Conservation (phyloP, 2,888 invertebrate species). For the Cantharis nigra region DNA sequence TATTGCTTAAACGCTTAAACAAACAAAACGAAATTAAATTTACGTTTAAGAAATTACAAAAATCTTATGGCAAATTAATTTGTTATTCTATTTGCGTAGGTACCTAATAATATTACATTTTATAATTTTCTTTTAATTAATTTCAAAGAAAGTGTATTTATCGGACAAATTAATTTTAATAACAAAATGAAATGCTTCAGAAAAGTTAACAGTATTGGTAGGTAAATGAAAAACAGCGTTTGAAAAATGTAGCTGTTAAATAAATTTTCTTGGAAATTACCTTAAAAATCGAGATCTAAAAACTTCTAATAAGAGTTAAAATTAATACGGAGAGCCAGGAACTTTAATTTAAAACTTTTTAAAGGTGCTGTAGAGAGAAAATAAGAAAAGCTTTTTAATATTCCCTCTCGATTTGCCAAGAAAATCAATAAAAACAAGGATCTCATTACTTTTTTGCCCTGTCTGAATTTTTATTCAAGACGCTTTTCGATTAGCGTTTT, state of each 20-base stretch:
- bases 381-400: conserved; percentile 52
- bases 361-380: conserved; percentile 38
- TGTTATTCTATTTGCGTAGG: background rate
- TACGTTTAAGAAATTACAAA: conserved; percentile 14
- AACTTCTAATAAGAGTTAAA: conserved; percentile 31
- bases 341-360: conserved; percentile 39
- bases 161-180: background rate
- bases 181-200: background rate
- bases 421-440: conserved; percentile 52
- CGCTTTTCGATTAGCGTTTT: conserved; percentile 50
- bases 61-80: background rate
- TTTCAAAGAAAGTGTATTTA: background rate
- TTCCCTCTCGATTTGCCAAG: conserved; percentile 48
- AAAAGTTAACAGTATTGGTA: background rate
- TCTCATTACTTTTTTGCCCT: conserved; percentile 50
- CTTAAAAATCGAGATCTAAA: conserved; percentile 30
- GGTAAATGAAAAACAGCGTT: background rate
- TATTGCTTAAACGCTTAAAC: conserved; percentile 13
- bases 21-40: conserved; percentile 23
- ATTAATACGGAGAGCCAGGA: conserved; percentile 32
- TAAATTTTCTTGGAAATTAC: conserved; percentile 22
- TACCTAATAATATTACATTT: background rate
- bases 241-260: conserved; percentile 15
- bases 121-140: background rate
- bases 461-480: conserved; percentile 37